A percentile compares a stretch with the other conserved stretches of the same genome.
Evolutionary conservation across 2,888 invertebrate genomes (phyloP).

Genomic region (Melangyna quadrimaculata): DNA sequence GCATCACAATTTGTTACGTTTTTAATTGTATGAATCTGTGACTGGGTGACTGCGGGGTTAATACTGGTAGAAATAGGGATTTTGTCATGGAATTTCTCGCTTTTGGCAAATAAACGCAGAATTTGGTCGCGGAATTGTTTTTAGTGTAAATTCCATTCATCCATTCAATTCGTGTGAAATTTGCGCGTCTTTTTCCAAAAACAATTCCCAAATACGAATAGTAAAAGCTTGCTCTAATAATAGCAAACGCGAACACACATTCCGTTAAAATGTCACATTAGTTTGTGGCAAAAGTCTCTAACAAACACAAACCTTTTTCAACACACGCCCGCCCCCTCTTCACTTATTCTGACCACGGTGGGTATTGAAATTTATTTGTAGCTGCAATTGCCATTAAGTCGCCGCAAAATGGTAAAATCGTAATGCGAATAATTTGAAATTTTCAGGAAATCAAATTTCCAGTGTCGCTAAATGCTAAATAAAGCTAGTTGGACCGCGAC

Average conservation of each 20-base stretch:
- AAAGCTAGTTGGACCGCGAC: not conserved
- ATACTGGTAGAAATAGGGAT: no score
- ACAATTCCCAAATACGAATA: not conserved
- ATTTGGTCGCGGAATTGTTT: conserved; percentile 9
- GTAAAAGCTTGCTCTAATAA: not conserved
- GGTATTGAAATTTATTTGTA: not conserved
- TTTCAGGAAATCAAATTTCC: conserved; percentile 53
- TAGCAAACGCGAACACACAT: not conserved
- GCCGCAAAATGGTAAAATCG: not conserved
- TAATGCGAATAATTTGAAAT: conserved; percentile 36
- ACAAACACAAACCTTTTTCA: not conserved
- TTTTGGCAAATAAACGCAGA: conserved; percentile 17
- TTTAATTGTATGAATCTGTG: not conserved
- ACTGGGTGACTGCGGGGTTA: no score
- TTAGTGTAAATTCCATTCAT: not conserved
- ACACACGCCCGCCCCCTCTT: not conserved
- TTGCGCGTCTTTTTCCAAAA: not conserved
- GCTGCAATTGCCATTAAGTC: not conserved
- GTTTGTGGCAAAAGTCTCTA: not conserved
- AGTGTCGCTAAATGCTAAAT: not conserved
- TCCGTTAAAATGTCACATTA: not conserved
- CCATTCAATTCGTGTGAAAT: not conserved
- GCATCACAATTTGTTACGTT: not conserved
- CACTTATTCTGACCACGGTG: not conserved
- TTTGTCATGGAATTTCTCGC: not conserved